Percentiles rank a stretch among this genome's conserved stretches.
phyloP scores from a whole-genome alignment of 2,113 vertebrate genomes.

The Mixornis gularis region DNA sequence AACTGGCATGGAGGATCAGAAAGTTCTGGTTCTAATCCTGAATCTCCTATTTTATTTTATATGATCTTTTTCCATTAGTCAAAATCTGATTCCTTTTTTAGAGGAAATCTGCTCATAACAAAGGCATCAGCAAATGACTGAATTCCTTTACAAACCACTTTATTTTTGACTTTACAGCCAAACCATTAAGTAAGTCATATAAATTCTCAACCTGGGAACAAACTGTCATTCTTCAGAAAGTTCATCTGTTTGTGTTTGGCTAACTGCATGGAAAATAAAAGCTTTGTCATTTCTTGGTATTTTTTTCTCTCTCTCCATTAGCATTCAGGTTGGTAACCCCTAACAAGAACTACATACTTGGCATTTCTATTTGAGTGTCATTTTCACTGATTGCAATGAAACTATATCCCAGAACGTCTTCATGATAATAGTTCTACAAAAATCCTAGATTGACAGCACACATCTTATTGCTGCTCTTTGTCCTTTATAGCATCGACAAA shows the following conservation, averaged over 20 bases:
- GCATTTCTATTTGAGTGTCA: not conserved
- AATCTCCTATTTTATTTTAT: conserved; percentile 18
- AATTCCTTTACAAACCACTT: conserved; percentile 50
- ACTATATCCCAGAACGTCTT: not conserved
- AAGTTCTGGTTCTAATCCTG: conserved; percentile 17
- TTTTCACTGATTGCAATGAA: not conserved
- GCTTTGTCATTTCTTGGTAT: not conserved
- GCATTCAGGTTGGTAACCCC: not conserved
- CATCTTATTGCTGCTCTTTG: not conserved
- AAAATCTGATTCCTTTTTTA: conserved; percentile 38
- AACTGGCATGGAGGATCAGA: not conserved
- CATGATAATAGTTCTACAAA: not conserved
- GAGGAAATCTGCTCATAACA: conserved; percentile 22
- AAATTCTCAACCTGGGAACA: conserved; percentile 53
- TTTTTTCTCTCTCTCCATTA: not conserved
- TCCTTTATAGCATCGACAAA: not conserved
- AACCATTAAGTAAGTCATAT: conserved; percentile 32
- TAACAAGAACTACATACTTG: not conserved
- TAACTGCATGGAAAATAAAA: conserved; percentile 36
- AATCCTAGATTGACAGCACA: not conserved
- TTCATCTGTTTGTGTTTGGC: conserved; percentile 20
- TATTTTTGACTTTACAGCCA: conserved; percentile 55
- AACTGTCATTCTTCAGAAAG: conserved; percentile 38
- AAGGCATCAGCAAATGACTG: conserved; percentile 8
- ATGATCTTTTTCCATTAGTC: conserved; percentile 38